These are phyloP conservation scores for Colius striatus DNA, from an alignment of 2,113 vertebrate genomes.

Conservation along the genomic window DNA sequence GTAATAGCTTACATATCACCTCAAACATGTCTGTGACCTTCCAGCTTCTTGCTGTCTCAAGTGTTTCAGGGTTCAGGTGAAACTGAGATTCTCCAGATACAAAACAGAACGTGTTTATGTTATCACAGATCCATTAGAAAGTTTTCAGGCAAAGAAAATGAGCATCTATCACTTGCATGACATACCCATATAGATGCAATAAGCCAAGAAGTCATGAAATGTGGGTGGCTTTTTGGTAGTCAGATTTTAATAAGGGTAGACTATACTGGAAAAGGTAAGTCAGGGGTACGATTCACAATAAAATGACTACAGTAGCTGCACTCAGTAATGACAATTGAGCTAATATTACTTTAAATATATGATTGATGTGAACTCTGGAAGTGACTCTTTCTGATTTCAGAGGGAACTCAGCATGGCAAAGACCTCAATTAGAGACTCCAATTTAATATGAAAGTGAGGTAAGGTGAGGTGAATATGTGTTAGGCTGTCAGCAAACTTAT, in stretches of 20 bases:
- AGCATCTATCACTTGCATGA: background rate
- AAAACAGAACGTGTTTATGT: fast-evolving
- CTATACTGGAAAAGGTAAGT: fast-evolving
- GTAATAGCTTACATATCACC: background rate
- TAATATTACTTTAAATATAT: background rate
- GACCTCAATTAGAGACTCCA: background rate
- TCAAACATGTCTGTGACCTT: background rate
- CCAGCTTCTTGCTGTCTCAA: background rate
- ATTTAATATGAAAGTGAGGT: background rate
- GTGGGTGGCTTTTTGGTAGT: background rate
- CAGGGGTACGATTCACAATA: background rate
- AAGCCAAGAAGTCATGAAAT: background rate
- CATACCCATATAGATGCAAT: background rate
- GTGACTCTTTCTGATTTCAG: background rate
- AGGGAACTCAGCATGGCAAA: background rate
- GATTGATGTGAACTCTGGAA: background rate
- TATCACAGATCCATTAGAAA: background rate
- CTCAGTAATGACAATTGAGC: background rate
- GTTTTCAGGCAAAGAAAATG: background rate
- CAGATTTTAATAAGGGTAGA: background rate
- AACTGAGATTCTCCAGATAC: background rate
- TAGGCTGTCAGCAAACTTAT: background rate
- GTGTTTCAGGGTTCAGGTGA: background rate
- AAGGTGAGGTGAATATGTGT: background rate
- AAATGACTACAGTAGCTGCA: background rate